phyloP scores from a whole-genome alignment of 2,888 invertebrate genomes.

The Pycnomerus fuliginosus region DNA sequence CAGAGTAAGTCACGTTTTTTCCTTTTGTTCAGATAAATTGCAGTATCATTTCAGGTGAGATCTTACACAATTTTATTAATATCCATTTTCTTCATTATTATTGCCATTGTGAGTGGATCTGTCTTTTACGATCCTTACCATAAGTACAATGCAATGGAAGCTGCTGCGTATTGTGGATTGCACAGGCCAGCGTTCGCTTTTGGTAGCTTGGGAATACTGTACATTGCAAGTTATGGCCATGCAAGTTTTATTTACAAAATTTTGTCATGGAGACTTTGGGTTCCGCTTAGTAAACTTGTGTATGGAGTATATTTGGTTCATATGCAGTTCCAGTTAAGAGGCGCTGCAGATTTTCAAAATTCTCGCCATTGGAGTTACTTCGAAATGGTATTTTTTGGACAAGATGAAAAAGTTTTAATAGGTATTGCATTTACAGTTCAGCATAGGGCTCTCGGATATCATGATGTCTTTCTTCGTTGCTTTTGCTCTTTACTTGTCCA shows the following conservation, averaged over 20 bases:
- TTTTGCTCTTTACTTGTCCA: slow-evolving; percentile 55
- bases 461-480: slow-evolving; percentile 55
- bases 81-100: slow-evolving; percentile 53
- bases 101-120: slow-evolving; percentile 54
- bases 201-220: slow-evolving; percentile 55
- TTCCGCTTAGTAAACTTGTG: slow-evolving; percentile 60
- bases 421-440: slow-evolving; percentile 48
- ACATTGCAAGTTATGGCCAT: slow-evolving; percentile 58
- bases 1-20: slow-evolving; percentile 36
- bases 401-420: not conserved
- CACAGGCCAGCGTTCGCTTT: slow-evolving; percentile 60
- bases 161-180: slow-evolving; percentile 59
- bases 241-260: slow-evolving; percentile 47
- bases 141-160: slow-evolving; percentile 56
- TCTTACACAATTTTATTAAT: slow-evolving; percentile 50
- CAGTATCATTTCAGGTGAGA: slow-evolving; percentile 52
- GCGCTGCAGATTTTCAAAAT: slow-evolving; percentile 55
- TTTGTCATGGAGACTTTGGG: slow-evolving; percentile 60
- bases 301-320: slow-evolving; percentile 62
- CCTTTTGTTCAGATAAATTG: not conserved
- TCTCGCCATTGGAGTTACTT: slow-evolving; percentile 51
- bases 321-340: slow-evolving; percentile 55
- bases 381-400: slow-evolving; percentile 43
- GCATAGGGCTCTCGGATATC: slow-evolving; percentile 53
- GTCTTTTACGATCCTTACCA: slow-evolving; percentile 57